Base-by-base conservation (phyloP, 2,888 invertebrate genomes). In the Meteorus colon region DNA sequence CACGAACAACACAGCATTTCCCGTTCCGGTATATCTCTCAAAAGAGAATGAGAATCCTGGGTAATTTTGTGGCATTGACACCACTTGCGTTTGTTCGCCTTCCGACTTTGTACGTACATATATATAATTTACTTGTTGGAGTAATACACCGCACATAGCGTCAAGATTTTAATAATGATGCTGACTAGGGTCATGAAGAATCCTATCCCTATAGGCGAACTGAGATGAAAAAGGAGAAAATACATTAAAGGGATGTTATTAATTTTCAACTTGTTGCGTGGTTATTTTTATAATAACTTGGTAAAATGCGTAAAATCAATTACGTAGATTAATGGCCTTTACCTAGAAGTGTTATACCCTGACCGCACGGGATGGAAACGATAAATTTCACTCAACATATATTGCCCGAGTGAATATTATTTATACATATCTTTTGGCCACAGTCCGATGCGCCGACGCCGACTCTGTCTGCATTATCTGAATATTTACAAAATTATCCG, bases 21-120 rank as follows among this genome's bases (percentile, higher is more conserved):
- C 80, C 83, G 84, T 84, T 84, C 82, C 82, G 77, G 82, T 70
- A 70, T 75, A 51, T 68, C 55, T 29, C 51, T 55, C 55, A 19
- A 55, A 55, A 55, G 65, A 37, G 69, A 79, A 81, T 81, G 80
- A 81, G 81, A 81, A 82, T 84, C 83, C 79, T 80, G 78, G 70
- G 82, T 80, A 85, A 86, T 86, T 86, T 86, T 74, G 85, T 85
- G 85, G 85, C 86, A 85, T 83, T 85, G 85, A 84, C 86, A 86
- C 82, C 80, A 73, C 60, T 80, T 77, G 74, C 75, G 65, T 74
- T 76, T 80, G 73, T 79, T 72, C 71, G 78, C 78, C 82, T 82
- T 82, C 80, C 82, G 78, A 62, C 16, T 74, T 74, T 29, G 19
- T 55, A 24, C n/a, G n/a, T 19, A 19, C n/a, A 55, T 55, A 55